Evolutionary conservation across 2,113 vertebrate genomes (phyloP), one percentile per base, ranked within the genome.

Genomic region (Oplegnathus fasciatus): DNA sequence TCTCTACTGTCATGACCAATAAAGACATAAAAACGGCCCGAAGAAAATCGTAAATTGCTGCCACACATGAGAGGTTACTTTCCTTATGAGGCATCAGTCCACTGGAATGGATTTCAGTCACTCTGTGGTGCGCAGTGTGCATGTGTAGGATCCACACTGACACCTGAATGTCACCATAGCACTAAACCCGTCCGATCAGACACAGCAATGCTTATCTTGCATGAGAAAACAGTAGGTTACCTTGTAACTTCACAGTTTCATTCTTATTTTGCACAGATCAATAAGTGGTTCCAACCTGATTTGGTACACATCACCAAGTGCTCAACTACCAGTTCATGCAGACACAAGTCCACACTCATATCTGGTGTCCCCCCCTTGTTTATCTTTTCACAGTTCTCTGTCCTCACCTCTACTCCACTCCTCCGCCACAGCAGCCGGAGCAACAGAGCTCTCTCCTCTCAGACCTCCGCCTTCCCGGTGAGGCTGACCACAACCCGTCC

Each of bases 401-500:
- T 91, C 91, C 85, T 85, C 87, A 55, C 86, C 58, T 83, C 83
- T 28, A 10, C 65, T 69, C 48, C 37, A 6, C 18, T 69, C 26
- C 76, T 75, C 66, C 30, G 46, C 73, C 61, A 52, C 69, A 85
- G 60, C 75, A 75, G 52, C 80, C 71, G 14, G 68, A 87, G 79
- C 68, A 65, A 82, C 84, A 78, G 58, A 62, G 58, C 34, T 50
- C 69, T 55, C 75, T 54, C 34, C 82, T 77, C 82, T 66, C 66
- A 34, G 76, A 89, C 67, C 69, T 78, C 84, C 58, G 50, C 26
- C 67, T 82, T 89, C 91, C 85, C 60, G n/a, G 78, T 42, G 40
- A 58, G 61, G 52, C 82, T 46, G 75, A 92, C 94, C 90, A 50
- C 93, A 92, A 72, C 80, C 69, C 65, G 68, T 84, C 88, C 71